phyloP scores from a whole-genome alignment of 2,113 vertebrate species.

The Meles meles region DNA sequence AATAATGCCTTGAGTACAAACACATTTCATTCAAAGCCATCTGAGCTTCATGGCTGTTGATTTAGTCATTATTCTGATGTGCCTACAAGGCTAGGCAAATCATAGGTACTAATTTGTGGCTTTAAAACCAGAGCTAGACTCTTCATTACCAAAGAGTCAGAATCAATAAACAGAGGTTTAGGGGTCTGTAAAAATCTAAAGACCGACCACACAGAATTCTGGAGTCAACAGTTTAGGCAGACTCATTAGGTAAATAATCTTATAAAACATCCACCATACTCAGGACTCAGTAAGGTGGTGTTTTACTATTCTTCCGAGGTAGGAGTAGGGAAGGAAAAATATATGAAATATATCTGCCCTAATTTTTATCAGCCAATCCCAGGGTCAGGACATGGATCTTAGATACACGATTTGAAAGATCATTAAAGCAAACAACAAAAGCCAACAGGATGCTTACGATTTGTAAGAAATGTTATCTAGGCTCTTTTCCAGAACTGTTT shows the following conservation, averaged over 20 bases:
- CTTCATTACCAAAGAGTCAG: slow-evolving; percentile 63
- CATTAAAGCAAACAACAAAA: slow-evolving; percentile 9
- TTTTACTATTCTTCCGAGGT: background rate
- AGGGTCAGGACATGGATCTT: background rate
- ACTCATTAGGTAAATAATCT: slow-evolving; percentile 46
- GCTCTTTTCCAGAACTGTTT: background rate
- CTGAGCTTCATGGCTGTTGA: background rate
- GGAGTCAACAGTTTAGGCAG: slow-evolving; percentile 1
- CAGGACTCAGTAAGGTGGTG: background rate
- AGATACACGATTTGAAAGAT: slow-evolving; percentile 1
- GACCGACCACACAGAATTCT: slow-evolving; percentile 36
- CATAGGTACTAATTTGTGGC: slow-evolving; percentile 53
- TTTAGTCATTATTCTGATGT: slow-evolving; percentile 41
- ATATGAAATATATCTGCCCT: background rate
- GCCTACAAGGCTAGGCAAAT: slow-evolving; percentile 42
- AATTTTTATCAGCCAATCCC: background rate
- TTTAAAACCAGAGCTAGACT: slow-evolving; percentile 54
- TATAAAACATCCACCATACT: background rate
- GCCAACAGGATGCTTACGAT: background rate
- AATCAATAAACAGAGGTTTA: slow-evolving; percentile 45
- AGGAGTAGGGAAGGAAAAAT: background rate
- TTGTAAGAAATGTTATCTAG: background rate
- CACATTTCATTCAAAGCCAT: slow-evolving; percentile 29
- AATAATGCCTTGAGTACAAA: slow-evolving; percentile 46
- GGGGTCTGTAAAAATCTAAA: slow-evolving; percentile 40